Percentiles rank a stretch among this genome's conserved stretches.
Evolutionary conservation across 2,888 invertebrate genomes (phyloP).

Genomic region (Cyclophora albipunctata): DNA sequence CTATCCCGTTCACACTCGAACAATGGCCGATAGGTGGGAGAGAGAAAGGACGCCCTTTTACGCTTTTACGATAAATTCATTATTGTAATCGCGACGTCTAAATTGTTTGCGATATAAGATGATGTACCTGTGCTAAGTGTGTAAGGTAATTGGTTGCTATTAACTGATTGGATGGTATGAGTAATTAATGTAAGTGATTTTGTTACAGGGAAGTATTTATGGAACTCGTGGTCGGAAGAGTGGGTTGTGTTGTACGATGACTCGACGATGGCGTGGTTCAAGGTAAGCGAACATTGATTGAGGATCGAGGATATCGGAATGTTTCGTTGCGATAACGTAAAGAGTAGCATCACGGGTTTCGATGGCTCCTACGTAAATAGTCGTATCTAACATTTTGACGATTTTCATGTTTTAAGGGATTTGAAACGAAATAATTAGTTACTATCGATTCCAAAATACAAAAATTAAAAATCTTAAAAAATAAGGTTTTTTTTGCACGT

Average conservation of each 20-base stretch:
- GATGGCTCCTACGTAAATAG: too few species aligned
- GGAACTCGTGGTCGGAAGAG: slow-evolving; percentile 88
- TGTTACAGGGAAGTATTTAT: slow-evolving; percentile 83
- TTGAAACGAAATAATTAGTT: too few species aligned
- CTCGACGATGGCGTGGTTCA: slow-evolving; percentile 91
- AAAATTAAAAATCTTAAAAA: too few species aligned
- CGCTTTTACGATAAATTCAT: not conserved
- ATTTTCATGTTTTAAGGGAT: too few species aligned
- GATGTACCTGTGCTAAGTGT: not conserved
- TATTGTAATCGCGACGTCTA: not conserved
- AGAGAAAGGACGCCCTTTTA: slow-evolving; percentile 5
- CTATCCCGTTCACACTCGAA: slow-evolving; percentile 7
- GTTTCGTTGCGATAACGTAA: too few species aligned
- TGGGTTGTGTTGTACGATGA: slow-evolving; percentile 90
- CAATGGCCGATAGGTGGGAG: not conserved
- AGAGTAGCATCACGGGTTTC: too few species aligned
- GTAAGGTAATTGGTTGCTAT: not conserved
- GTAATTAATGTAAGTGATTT: slow-evolving; percentile 16
- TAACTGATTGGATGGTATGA: not conserved
- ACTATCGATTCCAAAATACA: too few species aligned
- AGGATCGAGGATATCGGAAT: not conserved
- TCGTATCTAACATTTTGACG: too few species aligned
- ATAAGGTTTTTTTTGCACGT: too few species aligned
- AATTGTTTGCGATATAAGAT: not conserved
- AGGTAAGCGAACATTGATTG: slow-evolving; percentile 54